Base-by-base conservation (phyloP, 1,140 invertebrate species). In the Orius laevigatus region DNA sequence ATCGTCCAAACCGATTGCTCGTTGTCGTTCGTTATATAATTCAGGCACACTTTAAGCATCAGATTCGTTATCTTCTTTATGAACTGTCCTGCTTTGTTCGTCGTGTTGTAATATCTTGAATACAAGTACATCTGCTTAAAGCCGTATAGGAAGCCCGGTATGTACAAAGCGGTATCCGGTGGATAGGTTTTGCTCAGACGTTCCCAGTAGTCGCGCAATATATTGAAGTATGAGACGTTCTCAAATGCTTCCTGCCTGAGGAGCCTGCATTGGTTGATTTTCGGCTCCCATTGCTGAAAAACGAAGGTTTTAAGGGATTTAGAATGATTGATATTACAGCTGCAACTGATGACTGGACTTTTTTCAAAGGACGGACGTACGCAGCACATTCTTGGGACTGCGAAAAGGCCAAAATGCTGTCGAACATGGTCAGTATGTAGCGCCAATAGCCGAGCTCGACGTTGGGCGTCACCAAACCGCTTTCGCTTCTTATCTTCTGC, bases 161-260 rank as follows among this genome's bases (percentile, higher is more conserved):
- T 71, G 57, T 74, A 75, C 52, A 74, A 70, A 10, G 75, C 71
- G 61, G 86, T 81, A 55, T 75, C 70, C 5, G 74, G 68, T 31
- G 81, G 79, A 57, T 78, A 71, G 52, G 78, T 75, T 58, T 80
- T 74, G 59, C 90, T 88, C 12, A 94, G 67, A 0, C 85, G 84
- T 57, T 84, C 74, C 59, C 80, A 88, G 62, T 84, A 90, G 62
- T 82, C 82, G 59, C 90, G 83, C 52, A 93, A 67, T 36, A 82
- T 79, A 57, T 86, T 84, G 45, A 94, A 71, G 65, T 87, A 92
- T 57, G 82, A 84, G 0, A 91, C 79, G 63, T 91, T 93, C 63
- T 92, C 86, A 58, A 76, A 77, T 1, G 86, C 79, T 65, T 91
- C 81, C 60, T 89, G 86, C 53, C 78, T 72, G 49, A 76, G 73